Percentiles rank a stretch among this genome's conserved stretches.
Conservation (phyloP, 2,888 invertebrate genomes). For the Oscheius onirici region DNA sequence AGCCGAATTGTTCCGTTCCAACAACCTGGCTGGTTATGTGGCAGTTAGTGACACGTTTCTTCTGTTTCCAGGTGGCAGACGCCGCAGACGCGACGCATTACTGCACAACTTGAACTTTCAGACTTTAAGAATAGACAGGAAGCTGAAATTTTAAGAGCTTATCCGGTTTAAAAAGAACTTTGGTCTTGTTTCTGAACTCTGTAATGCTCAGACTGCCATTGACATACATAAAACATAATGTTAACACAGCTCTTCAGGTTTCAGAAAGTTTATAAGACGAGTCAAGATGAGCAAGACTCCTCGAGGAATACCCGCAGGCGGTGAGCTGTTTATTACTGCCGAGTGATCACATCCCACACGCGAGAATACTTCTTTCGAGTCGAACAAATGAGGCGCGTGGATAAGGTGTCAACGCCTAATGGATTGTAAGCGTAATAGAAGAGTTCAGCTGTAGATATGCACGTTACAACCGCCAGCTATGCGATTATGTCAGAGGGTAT, state of each 20-base stretch:
- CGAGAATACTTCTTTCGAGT: too few relatives aligned
- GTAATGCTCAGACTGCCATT: too few relatives aligned
- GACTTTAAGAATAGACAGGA: background rate
- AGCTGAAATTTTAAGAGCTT: background rate
- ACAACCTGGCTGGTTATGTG: background rate
- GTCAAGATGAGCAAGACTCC: background rate
- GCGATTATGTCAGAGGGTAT: constrained; percentile 33
- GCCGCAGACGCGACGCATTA: constrained; percentile 3
- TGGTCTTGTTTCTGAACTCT: background rate
- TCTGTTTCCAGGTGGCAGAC: constrained; percentile 15
- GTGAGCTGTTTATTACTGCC: constrained; percentile 20
- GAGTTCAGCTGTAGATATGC: background rate
- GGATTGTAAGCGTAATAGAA: background rate
- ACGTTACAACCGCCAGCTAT: constrained; percentile 29
- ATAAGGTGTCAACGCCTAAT: too few relatives aligned
- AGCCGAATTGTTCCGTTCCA: background rate
- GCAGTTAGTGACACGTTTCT: constrained; percentile 1
- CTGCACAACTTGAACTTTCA: constrained; percentile 1
- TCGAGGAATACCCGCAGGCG: background rate
- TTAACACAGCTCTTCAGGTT: background rate
- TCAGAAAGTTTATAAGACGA: background rate
- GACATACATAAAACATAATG: too few relatives aligned
- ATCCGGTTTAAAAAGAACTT: background rate
- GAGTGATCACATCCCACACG: constrained; percentile 7
- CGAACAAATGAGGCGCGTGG: too few relatives aligned